Base-by-base conservation (phyloP, 64 coral and sea anemone species). In the Platygyra sinensis region DNA sequence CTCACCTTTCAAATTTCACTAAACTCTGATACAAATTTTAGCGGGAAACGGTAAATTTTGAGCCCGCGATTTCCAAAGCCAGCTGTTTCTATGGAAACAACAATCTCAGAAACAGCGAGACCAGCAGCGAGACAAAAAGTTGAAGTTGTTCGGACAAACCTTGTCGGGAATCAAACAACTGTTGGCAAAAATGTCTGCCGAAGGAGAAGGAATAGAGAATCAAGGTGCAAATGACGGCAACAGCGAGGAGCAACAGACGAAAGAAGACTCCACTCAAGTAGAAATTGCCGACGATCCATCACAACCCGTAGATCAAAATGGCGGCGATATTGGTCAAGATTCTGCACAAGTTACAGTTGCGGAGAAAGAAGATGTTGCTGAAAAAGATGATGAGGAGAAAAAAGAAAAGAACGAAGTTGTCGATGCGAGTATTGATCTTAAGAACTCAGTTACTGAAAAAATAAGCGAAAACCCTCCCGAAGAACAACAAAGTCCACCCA, bases 1-100 rank as follows among this genome's bases (percentile, higher is more conserved):
- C 11, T 57, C 54, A 57, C 14, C 1, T 14, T 15, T 11, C 10
- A 57, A 57, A 15, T 57, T 57, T 57, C 15, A 57, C 15, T 2
- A 16, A 12, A 11, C 1, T 57, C 15, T 57, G 42, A 5, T 46
- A 46, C 33, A 36, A 75, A 39, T 20, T 76, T 76, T 49, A 18
- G 33, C 18, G 38, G 6, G 74, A 22, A 76, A 16, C 65, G 2
- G 16, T n/a, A n/a, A 36, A 9, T 22, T 5, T 22, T 85, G 81
- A 85, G 22, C 39, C 81, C 39, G 30, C 32, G 38, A 85, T 85
- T 30, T 16, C 72, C 12, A n/a, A 28, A 63, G 46, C 32, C 80
- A 83, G 80, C 62, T 85, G 81, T 85, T 85, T 85, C 81, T 30
- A 85, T 85, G 81, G 81, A 85, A 72, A 85, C 81, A 46, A 11